Evolutionary conservation across 2,888 invertebrate species (phyloP).

Genomic region (Eulithis prunata): DNA sequence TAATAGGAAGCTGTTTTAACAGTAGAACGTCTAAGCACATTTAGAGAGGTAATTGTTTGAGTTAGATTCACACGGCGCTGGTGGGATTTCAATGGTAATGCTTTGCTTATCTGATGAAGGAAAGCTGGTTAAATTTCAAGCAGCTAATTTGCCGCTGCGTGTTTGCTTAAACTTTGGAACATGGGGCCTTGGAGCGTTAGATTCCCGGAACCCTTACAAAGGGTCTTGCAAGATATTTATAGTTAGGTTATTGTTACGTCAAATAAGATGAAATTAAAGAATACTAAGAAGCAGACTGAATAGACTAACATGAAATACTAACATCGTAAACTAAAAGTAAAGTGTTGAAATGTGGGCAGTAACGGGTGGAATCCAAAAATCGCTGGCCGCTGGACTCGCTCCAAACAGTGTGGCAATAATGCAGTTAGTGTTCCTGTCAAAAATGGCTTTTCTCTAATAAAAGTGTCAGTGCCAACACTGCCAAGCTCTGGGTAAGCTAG

Average conservation of each 20-base stretch:
- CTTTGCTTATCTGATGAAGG: slow-evolving; percentile 11
- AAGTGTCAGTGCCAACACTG: slow-evolving; percentile 46
- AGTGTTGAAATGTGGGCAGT: slow-evolving; percentile 26
- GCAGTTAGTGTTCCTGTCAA: slow-evolving; percentile 60
- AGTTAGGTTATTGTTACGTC: background rate
- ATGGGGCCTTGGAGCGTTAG: slow-evolving; percentile 3
- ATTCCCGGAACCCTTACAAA: slow-evolving; percentile 1
- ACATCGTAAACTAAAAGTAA: slow-evolving; percentile 7
- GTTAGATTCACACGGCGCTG: slow-evolving; percentile 17
- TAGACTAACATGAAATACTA: too few relatives aligned
- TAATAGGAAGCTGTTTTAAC: slow-evolving; percentile 34
- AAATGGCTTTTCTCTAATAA: slow-evolving; percentile 53
- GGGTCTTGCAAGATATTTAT: background rate
- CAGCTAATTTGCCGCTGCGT: background rate
- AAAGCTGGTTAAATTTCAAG: slow-evolving; percentile 4
- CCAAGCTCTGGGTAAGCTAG: slow-evolving; percentile 18
- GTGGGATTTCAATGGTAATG: slow-evolving; percentile 12
- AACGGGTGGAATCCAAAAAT: slow-evolving; percentile 44
- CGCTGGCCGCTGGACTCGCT: slow-evolving; percentile 49
- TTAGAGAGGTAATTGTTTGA: slow-evolving; percentile 20
- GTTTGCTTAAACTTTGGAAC: slow-evolving; percentile 14
- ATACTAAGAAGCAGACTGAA: background rate
- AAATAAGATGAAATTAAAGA: background rate
- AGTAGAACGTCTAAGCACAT: slow-evolving; percentile 13
- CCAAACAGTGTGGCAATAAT: slow-evolving; percentile 68